Conservation (phyloP, 2,888 invertebrate genomes). For the Luperina testacea region DNA sequence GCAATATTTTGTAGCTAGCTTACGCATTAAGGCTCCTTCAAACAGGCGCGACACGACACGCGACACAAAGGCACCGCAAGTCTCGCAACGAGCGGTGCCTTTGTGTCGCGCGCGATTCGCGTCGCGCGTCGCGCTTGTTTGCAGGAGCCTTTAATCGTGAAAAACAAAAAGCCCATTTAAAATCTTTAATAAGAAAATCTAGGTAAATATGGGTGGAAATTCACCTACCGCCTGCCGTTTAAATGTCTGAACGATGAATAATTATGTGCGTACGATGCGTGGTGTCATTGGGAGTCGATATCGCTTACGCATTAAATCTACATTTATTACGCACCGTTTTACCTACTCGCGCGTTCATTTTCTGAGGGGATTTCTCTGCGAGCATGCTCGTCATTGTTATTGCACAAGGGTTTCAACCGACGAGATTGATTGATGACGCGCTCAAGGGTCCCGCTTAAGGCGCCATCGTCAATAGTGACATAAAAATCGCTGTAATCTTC, state of each 20-base stretch:
- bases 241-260: conserved; percentile 61
- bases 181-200: conserved; percentile 24
- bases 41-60: too few relatives aligned
- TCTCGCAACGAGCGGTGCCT: too few relatives aligned
- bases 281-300: conserved; percentile 65
- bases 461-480: conserved; percentile 74
- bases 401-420: conserved; percentile 74
- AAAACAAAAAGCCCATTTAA: conserved; percentile 5
- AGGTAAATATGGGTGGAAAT: conserved; percentile 21
- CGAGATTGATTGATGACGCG: conserved; percentile 78
- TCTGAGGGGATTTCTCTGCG: conserved; percentile 66
- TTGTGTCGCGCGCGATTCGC: too few relatives aligned
- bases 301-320: conserved; percentile 75
- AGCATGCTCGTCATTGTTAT: conserved; percentile 81
- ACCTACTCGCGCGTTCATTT: conserved; percentile 65
- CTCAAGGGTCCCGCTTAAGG: conserved; percentile 61
- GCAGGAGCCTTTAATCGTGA: too few relatives aligned
- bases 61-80: too few relatives aligned
- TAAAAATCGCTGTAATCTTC: conserved; percentile 88
- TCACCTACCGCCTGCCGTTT: conserved; percentile 28
- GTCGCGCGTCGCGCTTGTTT: too few relatives aligned
- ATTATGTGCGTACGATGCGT: conserved; percentile 60
- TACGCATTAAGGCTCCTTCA: too few relatives aligned
- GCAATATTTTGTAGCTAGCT: conserved; percentile 1
- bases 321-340: conserved; percentile 73